Evolutionary conservation across 2,113 vertebrate genomes (phyloP).

Genomic region (Dipodomys spectabilis): DNA sequence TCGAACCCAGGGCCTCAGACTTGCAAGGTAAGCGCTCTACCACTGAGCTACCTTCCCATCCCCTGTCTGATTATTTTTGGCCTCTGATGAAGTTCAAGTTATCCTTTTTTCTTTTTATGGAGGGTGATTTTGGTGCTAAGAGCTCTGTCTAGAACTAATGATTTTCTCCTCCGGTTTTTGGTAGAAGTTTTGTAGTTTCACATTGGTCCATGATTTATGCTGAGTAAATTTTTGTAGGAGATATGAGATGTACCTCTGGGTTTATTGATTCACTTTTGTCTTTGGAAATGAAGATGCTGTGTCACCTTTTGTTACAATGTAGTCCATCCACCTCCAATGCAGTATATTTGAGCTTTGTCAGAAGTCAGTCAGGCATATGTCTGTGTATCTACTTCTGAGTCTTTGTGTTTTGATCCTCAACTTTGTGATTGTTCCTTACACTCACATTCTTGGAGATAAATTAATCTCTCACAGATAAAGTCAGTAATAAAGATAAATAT

Average conservation of each 20-base stretch:
- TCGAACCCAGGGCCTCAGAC: too few species aligned
- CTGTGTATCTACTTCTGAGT: background rate
- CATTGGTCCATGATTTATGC: background rate
- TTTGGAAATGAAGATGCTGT: background rate
- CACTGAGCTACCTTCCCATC: too few species aligned
- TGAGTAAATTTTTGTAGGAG: background rate
- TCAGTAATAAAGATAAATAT: background rate
- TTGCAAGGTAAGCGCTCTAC: too few species aligned
- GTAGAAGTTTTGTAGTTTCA: background rate
- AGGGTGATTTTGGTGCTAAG: background rate
- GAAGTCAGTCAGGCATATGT: background rate
- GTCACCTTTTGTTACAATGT: background rate
- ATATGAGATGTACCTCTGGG: background rate
- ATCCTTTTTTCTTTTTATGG: background rate
- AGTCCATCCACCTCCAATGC: background rate
- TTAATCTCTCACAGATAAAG: background rate
- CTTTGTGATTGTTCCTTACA: background rate
- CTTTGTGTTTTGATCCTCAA: background rate
- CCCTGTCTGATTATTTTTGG: background rate
- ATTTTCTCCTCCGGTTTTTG: background rate
- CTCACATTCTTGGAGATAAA: background rate
- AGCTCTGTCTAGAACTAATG: background rate
- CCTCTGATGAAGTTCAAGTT: background rate
- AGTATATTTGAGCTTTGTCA: background rate
- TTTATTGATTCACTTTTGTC: background rate